These are phyloP conservation scores for Dyspetes luteomarginatus DNA, from an alignment of 2,888 invertebrate genomes.

Conservation along the genomic window DNA sequence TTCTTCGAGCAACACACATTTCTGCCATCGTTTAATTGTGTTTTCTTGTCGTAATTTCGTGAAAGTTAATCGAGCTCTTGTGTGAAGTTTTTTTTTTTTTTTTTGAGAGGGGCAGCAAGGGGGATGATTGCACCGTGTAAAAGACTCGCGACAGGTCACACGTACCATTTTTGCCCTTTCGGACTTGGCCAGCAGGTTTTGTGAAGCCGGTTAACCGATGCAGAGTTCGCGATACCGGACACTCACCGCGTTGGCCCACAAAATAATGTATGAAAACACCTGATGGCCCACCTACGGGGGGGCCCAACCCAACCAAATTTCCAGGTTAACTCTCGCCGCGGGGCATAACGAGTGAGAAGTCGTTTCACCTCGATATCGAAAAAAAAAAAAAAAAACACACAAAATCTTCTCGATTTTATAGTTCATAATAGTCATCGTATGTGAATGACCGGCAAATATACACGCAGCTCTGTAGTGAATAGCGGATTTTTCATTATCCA, in stretches of 20 bases:
- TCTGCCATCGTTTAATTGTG: constrained; percentile 25
- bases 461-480: no score
- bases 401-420: no score
- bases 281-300: not conserved
- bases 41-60: constrained; percentile 20
- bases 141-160: not conserved
- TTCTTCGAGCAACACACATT: constrained; percentile 18
- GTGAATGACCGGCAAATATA: not conserved
- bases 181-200: constrained; percentile 16
- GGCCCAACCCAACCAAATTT: constrained; percentile 32
- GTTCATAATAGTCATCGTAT: not conserved
- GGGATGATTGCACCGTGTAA: not conserved
- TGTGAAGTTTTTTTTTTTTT: no score
- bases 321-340: constrained; percentile 49
- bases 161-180: constrained; percentile 31
- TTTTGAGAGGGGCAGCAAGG: not conserved
- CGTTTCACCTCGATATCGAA: constrained; percentile 34
- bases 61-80: constrained; percentile 5
- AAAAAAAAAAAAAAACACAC: no score
- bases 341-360: constrained; percentile 36
- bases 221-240: constrained; percentile 1
- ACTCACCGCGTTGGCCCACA: constrained; percentile 26
- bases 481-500: no score
- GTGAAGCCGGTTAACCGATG: constrained; percentile 20
- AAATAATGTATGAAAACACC: constrained; percentile 7